Base-by-base conservation (phyloP, 2,797 vertebrate species). In the Clarias pachynema region DNA sequence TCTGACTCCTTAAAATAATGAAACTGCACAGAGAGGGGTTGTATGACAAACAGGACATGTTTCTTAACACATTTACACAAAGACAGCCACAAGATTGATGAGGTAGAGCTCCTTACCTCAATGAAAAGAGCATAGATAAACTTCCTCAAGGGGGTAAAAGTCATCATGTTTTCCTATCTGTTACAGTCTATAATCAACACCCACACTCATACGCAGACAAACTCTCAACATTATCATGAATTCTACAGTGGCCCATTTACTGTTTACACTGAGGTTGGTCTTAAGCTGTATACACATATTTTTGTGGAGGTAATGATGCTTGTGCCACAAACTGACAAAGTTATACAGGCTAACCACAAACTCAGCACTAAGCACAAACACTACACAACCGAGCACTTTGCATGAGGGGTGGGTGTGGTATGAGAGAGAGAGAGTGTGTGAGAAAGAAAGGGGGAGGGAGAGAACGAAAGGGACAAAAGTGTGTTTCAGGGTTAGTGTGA, bases 181-280 rank as follows among this genome's bases (percentile, higher is more conserved):
- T 24, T 44, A 31, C 65, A 70, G 29, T 84, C 37, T 57, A 16
- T 49, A 77, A 65, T 65, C 78, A 85, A 87, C 65, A 83, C n/a
- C 69, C 63, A 53, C 57, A 62, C 31, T 86, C 1, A 56, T 15
- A 80, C 60, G 84, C 70, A 60, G 79, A 84, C 81, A 79, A 59
- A 77, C 73, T 80, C 83, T 80, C 40, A 57, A 84, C 56, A 57
- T 73, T 53, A 88, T 84, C 75, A 77, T 65, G 56, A 78, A 74
- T 84, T 84, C 83, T 82, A 73, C 59, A 59, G 74, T 86, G 80
- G 70, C 37, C 37, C 81, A 78, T 87, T 85, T 83, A 65, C 60
- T 84, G 59, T 90, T 90, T 88, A 90, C 84, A 85, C 49, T 82
- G 53, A 22, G 81, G 85, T 78, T 88, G 70, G 62, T 82, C 53